Percentiles rank a stretch among this genome's conserved stretches.
These are phyloP conservation scores for Passerina amoena DNA, from an alignment of 2,113 vertebrate genomes.

Conservation along the genomic window DNA sequence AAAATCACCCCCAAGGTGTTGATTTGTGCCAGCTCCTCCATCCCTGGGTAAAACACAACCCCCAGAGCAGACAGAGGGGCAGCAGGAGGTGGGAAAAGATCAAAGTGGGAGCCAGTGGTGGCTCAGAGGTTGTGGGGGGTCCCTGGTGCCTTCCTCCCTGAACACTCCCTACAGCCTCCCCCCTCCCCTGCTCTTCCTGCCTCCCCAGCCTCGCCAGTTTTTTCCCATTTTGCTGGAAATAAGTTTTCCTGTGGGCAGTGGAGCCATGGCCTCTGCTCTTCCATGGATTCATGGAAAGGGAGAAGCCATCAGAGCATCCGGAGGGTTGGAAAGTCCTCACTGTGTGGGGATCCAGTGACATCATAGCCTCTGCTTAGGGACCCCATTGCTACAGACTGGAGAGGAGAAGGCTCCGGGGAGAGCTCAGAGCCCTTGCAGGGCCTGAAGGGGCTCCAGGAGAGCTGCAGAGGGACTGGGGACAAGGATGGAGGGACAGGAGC, in stretches of 20 bases:
- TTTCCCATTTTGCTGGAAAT: neutral
- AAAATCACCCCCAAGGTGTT: rapidly evolving
- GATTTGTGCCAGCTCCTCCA: neutral
- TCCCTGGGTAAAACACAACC: no score
- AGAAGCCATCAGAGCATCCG: neutral
- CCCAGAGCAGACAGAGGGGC: neutral
- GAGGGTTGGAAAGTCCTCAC: neutral
- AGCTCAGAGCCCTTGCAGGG: neutral
- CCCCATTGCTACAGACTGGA: neutral
- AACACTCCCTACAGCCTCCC: neutral
- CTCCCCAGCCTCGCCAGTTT: neutral
- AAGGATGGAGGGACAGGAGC: neutral
- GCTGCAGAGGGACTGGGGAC: neutral
- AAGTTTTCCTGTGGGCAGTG: neutral
- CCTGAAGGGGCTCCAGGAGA: neutral
- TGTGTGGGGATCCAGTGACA: neutral
- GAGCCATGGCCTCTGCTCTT: neutral
- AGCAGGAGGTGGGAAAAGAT: neutral
- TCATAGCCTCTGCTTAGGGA: neutral
- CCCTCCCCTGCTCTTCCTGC: neutral
- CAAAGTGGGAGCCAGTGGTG: neutral
- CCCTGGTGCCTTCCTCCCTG: neutral
- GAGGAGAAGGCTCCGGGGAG: neutral
- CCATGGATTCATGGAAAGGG: neutral
- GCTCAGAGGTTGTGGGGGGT: neutral